Conservation (phyloP, 2,113 vertebrate species). For the Ciconia stormi region DNA sequence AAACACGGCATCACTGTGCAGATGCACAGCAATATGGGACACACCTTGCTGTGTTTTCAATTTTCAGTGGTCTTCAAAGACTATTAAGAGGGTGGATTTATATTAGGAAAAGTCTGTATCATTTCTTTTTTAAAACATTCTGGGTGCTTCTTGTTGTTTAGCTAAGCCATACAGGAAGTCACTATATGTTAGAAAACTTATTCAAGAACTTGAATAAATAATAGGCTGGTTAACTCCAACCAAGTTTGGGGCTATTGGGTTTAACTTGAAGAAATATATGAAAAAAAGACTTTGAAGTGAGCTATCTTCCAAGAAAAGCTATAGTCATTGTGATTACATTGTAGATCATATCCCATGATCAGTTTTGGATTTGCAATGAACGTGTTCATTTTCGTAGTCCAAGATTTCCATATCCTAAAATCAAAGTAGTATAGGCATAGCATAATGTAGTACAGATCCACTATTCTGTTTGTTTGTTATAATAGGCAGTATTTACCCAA, state of each 20-base stretch:
- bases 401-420: background rate
- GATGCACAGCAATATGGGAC: background rate
- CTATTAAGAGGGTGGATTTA: background rate
- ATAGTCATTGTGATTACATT: background rate
- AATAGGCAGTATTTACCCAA: background rate
- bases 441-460: background rate
- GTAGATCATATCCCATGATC: background rate
- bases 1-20: background rate
- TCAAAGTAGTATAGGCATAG: background rate
- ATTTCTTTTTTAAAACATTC: background rate
- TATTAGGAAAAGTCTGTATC: accelerated
- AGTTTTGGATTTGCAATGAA: background rate
- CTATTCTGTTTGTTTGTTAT: background rate
- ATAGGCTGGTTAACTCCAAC: background rate
- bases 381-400: background rate
- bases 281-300: background rate
- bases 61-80: background rate
- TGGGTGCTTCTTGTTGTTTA: background rate
- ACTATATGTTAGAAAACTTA: background rate
- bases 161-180: background rate
- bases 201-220: background rate
- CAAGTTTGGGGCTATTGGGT: background rate
- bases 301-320: background rate
- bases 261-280: background rate
- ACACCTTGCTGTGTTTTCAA: background rate